Evolutionary conservation across 2,113 vertebrate genomes (phyloP).

Genomic region (Stigmatopora nigra): DNA sequence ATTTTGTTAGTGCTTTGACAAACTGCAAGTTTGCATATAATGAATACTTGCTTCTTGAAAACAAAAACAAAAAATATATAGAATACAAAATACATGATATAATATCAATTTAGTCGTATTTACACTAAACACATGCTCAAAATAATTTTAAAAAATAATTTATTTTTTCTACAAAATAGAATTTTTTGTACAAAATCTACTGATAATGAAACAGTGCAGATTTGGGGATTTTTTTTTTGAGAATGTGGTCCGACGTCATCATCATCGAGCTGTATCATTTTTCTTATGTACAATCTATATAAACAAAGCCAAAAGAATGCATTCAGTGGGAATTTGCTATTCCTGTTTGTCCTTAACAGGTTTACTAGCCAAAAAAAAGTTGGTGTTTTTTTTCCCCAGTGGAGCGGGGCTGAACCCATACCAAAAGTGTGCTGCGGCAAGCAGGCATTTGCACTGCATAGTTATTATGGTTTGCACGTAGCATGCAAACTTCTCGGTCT

Average conservation of each 20-base stretch:
- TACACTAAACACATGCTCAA: slow-evolving; percentile 72
- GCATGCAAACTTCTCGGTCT: slow-evolving; percentile 70
- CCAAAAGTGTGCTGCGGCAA: slow-evolving; percentile 52
- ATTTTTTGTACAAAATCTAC: slow-evolving; percentile 60
- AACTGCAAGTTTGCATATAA: slow-evolving; percentile 42
- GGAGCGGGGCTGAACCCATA: slow-evolving; percentile 26
- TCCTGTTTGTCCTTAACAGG: slow-evolving; percentile 44
- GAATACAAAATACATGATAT: slow-evolving; percentile 68
- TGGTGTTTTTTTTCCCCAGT: slow-evolving; percentile 14
- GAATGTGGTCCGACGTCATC: slow-evolving; percentile 26
- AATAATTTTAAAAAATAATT: slow-evolving; percentile 77
- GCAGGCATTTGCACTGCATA: slow-evolving; percentile 61
- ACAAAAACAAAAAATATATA: slow-evolving; percentile 56
- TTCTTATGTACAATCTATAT: slow-evolving; percentile 54
- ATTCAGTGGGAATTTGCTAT: slow-evolving; percentile 43
- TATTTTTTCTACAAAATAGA: slow-evolving; percentile 71
- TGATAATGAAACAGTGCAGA: slow-evolving; percentile 55
- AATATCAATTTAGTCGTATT: slow-evolving; percentile 71
- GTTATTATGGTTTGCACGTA: slow-evolving; percentile 72
- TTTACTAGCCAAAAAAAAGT: slow-evolving; percentile 40
- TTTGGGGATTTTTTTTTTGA: slow-evolving; percentile 50
- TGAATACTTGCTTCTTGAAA: slow-evolving; percentile 56
- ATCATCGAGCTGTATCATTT: slow-evolving; percentile 36
- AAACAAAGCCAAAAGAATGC: slow-evolving; percentile 51
- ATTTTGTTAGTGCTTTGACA: slow-evolving; percentile 68